Conservation (phyloP, 2,113 vertebrate genomes). For the Seriola rivoliana region DNA sequence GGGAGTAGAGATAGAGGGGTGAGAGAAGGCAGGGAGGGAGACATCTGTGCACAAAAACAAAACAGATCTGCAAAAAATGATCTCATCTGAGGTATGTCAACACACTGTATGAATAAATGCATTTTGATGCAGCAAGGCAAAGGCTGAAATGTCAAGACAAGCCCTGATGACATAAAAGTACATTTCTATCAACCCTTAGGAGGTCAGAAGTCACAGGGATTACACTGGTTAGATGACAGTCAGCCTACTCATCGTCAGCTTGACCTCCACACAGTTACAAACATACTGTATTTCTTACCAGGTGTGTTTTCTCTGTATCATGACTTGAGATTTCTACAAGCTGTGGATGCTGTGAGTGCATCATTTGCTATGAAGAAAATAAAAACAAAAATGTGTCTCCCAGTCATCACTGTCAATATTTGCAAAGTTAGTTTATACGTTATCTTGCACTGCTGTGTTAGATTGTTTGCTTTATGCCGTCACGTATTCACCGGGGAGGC, state of each 20-base stretch:
- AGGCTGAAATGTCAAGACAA: background rate
- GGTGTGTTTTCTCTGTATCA: conserved; percentile 14
- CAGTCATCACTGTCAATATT: conserved; percentile 21
- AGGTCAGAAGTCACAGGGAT: conserved; percentile 43
- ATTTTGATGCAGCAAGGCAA: background rate
- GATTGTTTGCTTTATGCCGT: background rate
- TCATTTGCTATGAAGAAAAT: background rate
- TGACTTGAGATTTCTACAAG: background rate
- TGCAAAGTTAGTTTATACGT: conserved; percentile 4
- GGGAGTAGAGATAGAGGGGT: conserved; percentile 3
- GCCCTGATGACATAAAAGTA: conserved; percentile 4
- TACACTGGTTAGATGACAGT: conserved; percentile 13
- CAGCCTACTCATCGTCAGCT: conserved; percentile 38
- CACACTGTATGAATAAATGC: background rate
- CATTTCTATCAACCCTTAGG: background rate
- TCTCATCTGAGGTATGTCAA: conserved; percentile 1
- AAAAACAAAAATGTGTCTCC: background rate
- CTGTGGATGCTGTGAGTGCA: background rate
- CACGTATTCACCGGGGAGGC: background rate
- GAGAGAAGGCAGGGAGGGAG: background rate
- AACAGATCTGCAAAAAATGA: conserved; percentile 2
- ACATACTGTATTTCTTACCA: conserved; percentile 22
- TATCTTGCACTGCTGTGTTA: conserved; percentile 12
- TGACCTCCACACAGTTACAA: conserved; percentile 25
- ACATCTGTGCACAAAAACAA: background rate